Evolutionary conservation across 2,113 vertebrate species (phyloP).

Genomic region (Chamaea fasciata): DNA sequence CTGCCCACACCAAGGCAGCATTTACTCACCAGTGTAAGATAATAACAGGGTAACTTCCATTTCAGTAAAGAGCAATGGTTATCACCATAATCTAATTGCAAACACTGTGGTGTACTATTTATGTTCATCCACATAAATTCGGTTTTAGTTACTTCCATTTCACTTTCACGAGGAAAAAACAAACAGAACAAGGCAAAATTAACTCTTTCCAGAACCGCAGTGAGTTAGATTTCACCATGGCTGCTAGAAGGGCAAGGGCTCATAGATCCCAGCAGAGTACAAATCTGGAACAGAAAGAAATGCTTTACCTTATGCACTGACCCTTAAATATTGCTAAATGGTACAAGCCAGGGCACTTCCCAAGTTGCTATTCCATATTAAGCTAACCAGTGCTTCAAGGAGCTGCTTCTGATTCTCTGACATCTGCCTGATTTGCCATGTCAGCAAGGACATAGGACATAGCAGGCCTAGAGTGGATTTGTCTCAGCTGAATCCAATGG

Average conservation of each 20-base stretch:
- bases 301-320: not conserved
- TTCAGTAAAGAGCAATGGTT: not conserved
- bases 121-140: not conserved
- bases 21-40: not conserved
- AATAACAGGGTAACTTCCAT: not conserved
- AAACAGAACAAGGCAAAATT: not conserved
- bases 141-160: not conserved
- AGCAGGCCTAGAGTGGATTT: rapidly evolving
- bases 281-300: not conserved
- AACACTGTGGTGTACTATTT: not conserved
- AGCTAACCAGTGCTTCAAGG: not conserved
- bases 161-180: not conserved
- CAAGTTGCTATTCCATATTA: not conserved
- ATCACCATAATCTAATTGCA: not conserved
- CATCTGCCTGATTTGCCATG: not conserved
- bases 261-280: not conserved
- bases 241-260: not conserved
- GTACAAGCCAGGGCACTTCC: not conserved
- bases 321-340: not conserved
- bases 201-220: not conserved
- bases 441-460: not conserved
- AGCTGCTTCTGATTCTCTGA: not conserved
- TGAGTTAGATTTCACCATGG: not conserved
- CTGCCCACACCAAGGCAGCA: not conserved
- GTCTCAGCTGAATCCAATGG: not conserved